Base-by-base conservation (phyloP, 1,140 invertebrate species). In the Subanguina moxae region DNA sequence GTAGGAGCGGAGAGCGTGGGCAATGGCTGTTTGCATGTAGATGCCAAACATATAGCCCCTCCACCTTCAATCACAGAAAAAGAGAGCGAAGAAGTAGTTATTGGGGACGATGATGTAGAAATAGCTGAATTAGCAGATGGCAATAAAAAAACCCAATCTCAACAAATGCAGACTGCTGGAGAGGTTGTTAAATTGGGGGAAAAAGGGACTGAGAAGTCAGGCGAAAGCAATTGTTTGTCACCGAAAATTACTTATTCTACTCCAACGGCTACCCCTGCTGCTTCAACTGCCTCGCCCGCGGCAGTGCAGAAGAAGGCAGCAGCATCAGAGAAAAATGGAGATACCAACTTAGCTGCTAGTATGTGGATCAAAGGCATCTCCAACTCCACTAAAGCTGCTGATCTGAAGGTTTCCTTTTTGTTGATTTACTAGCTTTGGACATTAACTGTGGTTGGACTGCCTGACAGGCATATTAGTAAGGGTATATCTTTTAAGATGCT, bases 301-400 rank as follows among this genome's bases (percentile, higher is more conserved):
- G n/a, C 1, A n/a, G 19, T 5, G 28, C 58, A 3, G 27, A 61
- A 61, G 58, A 30, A 61, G 11, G 23, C 21, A 11, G 57, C 57
- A 61, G 28, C 38, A 30, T 32, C 27, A 52, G 58, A 15, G 28
- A 30, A 23, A 11, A 38, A 38, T 38, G 32, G 32, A 38, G 32
- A 38, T 11, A 38, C 3, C 11, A 25, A 70, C 32, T 25, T 69
- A 19, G 27, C 21, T 13, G 13, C 63, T 13, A 71, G 69, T 58
- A 23, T 77, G 1, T 38, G 32, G 73, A 66, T 74, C 43, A 32
- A 43, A 21, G 65, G 65, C 61, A 78, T 74, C 32, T 30, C 75
- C 3, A 72, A 57, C 56, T 46, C 67, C n/a, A 77, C 75, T 13
- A 74, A 72, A 64, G 73, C 73, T 0, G 74, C 76, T 25, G 73